Percentiles rank a stretch among this genome's conserved stretches.
Evolutionary conservation across 2,113 vertebrate species (phyloP).

Genomic region (Gnathonemus echidnorhynchus): DNA sequence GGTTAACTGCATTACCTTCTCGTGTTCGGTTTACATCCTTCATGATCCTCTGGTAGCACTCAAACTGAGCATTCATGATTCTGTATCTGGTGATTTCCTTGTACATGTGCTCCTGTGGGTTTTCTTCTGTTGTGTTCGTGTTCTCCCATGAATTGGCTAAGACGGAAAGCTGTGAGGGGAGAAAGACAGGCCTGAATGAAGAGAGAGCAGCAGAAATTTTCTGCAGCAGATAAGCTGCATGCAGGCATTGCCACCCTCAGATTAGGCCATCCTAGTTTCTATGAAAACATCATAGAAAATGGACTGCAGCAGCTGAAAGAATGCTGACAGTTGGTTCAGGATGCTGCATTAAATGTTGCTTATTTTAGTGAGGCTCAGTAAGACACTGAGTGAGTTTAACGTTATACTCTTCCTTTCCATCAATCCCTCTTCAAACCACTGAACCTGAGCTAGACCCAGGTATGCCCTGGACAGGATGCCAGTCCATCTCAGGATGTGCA

Average conservation of each 20-base stretch:
- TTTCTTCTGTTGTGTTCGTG: constrained; percentile 8
- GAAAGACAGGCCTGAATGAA: background rate
- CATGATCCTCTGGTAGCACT: constrained; percentile 96
- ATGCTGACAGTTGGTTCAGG: background rate
- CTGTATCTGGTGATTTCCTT: constrained; percentile 74
- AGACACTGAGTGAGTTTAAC: background rate
- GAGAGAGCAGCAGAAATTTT: background rate
- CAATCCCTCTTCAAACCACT: background rate
- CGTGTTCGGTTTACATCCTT: constrained; percentile 52
- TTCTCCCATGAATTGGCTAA: constrained; percentile 58
- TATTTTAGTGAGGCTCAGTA: background rate
- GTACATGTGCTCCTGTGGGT: constrained; percentile 56
- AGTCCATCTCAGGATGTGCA: background rate
- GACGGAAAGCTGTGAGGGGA: constrained; percentile 55
- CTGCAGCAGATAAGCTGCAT: background rate
- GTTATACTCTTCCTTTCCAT: background rate
- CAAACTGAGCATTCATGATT: constrained; percentile 92
- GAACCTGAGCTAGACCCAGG: background rate
- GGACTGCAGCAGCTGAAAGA: background rate
- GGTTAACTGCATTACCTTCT: constrained; percentile 39
- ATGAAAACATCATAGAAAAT: background rate
- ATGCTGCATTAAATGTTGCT: background rate
- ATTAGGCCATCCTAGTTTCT: background rate
- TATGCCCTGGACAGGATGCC: background rate
- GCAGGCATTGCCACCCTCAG: background rate